These are phyloP conservation scores for Ia io DNA, from an alignment of 2,113 vertebrate genomes.

Conservation along the genomic window DNA sequence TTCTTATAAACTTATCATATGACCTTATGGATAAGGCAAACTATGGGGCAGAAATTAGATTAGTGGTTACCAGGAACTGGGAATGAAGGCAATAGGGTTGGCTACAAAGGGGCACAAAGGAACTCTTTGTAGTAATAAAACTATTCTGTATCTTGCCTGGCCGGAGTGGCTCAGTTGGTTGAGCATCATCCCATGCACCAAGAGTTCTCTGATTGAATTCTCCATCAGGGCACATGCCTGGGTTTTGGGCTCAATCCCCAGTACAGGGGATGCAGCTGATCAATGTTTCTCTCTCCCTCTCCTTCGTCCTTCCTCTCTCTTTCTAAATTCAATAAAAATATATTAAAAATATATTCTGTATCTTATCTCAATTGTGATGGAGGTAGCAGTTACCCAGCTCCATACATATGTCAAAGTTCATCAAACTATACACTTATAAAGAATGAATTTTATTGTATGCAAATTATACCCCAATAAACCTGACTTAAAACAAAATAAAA, in stretches of 20 bases:
- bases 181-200: neutral
- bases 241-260: neutral
- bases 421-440: neutral
- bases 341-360: neutral
- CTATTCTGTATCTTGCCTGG: neutral
- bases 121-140: neutral
- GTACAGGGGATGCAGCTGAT: neutral
- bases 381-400: neutral
- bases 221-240: neutral
- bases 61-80: neutral
- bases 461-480: conserved; percentile 5
- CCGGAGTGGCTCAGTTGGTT: neutral
- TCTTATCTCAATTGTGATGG: neutral
- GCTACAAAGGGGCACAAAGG: neutral
- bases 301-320: neutral
- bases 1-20: neutral
- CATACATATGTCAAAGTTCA: neutral
- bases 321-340: neutral
- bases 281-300: neutral
- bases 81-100: neutral
- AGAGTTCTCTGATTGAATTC: neutral
- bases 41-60: neutral
- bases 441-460: neutral
- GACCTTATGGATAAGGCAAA: neutral
- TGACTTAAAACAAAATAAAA: neutral